Conservation (phyloP, 23 tunicate genomes). For the Styela clava region DNA sequence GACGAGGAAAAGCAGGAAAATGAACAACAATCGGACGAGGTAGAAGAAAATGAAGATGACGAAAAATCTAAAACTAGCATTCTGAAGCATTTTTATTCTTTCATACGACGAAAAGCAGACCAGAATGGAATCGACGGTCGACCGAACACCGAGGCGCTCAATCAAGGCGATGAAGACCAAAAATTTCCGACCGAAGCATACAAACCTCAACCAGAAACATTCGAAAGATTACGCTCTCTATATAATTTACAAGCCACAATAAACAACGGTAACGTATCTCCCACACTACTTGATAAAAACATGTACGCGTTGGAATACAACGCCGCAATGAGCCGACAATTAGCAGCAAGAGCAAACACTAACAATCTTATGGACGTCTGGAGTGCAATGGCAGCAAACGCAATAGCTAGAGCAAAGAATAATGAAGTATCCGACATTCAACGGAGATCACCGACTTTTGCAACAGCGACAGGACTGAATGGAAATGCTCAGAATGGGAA, state of each 20-base stretch:
- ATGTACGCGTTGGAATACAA: constrained; percentile 15
- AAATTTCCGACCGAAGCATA: constrained; percentile 1
- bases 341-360: constrained; percentile 9
- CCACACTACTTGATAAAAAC: not conserved
- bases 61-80: constrained; percentile 48
- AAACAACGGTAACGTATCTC: not conserved
- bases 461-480: constrained; percentile 27
- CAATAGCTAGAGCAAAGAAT: constrained; percentile 22
- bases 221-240: not conserved
- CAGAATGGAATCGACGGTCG: constrained; percentile 6
- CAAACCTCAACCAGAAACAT: not conserved
- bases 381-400: constrained; percentile 19
- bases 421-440: constrained; percentile 9
- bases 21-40: not conserved
- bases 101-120: constrained; percentile 64
- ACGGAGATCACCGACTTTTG: constrained; percentile 20
- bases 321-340: constrained; percentile 9
- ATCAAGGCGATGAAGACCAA: not conserved
- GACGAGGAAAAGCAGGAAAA: not conserved
- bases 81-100: constrained; percentile 65
- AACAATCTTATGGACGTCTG: constrained; percentile 20
- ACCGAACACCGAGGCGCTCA: constrained; percentile 13
- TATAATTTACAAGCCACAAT: not conserved
- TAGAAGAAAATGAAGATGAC: constrained; percentile 3
- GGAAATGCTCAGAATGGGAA: constrained; percentile 3